These are phyloP conservation scores for Pectinophora gossypiella DNA, from an alignment of 1,140 invertebrate species.

Conservation along the genomic window DNA sequence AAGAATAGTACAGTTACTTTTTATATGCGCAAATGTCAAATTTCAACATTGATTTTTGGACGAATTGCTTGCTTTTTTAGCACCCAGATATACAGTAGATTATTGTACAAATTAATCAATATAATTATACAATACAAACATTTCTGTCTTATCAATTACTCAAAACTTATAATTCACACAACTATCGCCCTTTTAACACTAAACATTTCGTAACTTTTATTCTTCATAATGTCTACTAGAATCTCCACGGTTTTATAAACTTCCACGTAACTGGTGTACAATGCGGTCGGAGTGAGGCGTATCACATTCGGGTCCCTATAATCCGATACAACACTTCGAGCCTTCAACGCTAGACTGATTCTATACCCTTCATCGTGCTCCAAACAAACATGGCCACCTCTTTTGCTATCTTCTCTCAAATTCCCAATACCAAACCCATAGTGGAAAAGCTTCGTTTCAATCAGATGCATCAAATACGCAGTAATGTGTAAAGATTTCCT, in stretches of 20 bases:
- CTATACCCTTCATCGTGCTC: slow-evolving; percentile 53
- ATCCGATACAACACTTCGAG: slow-evolving; percentile 37
- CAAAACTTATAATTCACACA: slow-evolving; percentile 24
- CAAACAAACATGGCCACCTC: slow-evolving; percentile 55
- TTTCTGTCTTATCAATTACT: no score
- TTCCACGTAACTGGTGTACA: slow-evolving; percentile 53
- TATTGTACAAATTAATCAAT: no score
- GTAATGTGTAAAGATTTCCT: slow-evolving; percentile 55
- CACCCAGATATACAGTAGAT: no score
- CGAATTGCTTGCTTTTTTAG: no score
- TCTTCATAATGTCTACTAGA: slow-evolving; percentile 42
- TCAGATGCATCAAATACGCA: slow-evolving; percentile 54
- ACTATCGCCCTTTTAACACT: slow-evolving; percentile 17
- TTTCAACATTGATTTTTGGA: no score
- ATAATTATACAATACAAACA: no score
- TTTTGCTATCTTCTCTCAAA: slow-evolving; percentile 35
- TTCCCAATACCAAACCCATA: slow-evolving; percentile 50
- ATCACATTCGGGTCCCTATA: slow-evolving; percentile 55
- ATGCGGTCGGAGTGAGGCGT: slow-evolving; percentile 38
- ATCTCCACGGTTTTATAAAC: slow-evolving; percentile 47
- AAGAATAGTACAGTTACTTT: no score
- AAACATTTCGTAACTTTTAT: slow-evolving; percentile 34
- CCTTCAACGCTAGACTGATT: slow-evolving; percentile 44
- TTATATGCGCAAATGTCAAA: no score
- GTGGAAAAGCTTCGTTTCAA: slow-evolving; percentile 35